Percentiles rank a stretch among this genome's conserved stretches.
Conservation (phyloP, 2,888 invertebrate genomes). For the Spilarctia lutea region DNA sequence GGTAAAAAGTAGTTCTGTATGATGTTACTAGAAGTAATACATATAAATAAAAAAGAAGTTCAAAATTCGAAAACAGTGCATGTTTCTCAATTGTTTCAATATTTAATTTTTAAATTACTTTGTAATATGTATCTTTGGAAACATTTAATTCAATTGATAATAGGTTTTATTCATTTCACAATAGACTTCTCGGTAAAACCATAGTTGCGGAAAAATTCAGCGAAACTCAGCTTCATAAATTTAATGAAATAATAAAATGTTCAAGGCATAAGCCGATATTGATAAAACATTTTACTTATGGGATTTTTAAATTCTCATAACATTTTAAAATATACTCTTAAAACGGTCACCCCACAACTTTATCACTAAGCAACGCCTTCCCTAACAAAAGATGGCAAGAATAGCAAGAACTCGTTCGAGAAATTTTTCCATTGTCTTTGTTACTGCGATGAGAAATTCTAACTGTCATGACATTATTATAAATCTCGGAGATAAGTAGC, state of each 20-base stretch:
- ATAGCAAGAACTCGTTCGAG: conserved; percentile 23
- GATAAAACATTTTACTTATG: neutral
- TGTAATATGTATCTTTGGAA: too few relatives aligned
- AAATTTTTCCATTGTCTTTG: conserved; percentile 41
- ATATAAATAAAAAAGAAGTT: too few relatives aligned
- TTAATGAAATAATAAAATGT: neutral
- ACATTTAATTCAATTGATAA: too few relatives aligned
- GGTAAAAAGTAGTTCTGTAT: too few relatives aligned
- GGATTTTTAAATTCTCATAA: conserved; percentile 5
- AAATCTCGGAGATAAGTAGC: conserved; percentile 51
- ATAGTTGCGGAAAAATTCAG: neutral
- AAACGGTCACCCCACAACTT: conserved; percentile 6
- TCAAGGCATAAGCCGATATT: neutral
- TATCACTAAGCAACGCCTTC: conserved; percentile 16
- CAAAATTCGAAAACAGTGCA: too few relatives aligned
- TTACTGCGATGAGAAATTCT: conserved; percentile 44
- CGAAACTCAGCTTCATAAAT: neutral
- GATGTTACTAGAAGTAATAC: too few relatives aligned
- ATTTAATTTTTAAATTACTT: too few relatives aligned
- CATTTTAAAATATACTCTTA: conserved; percentile 4
- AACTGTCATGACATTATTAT: conserved; percentile 52
- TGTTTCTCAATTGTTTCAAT: too few relatives aligned
- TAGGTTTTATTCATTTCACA: too few relatives aligned
- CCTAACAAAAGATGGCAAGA: conserved; percentile 36
- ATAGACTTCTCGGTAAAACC: neutral